A percentile compares a stretch with the other conserved stretches of the same genome.
Evolutionary conservation across 2,113 vertebrate species (phyloP).

Genomic region (Pogonocichla stellata): DNA sequence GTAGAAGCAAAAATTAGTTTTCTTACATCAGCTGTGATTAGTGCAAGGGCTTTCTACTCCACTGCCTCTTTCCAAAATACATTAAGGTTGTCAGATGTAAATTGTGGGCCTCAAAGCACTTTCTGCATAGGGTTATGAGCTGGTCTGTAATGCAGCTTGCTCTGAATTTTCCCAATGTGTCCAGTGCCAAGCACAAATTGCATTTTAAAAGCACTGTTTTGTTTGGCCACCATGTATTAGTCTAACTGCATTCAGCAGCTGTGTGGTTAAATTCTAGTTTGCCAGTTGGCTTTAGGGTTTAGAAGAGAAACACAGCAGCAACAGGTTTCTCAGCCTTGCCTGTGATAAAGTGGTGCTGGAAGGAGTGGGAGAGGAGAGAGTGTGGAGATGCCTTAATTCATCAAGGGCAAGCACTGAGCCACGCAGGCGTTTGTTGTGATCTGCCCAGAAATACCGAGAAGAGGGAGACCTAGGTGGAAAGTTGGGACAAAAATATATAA

Average conservation of each 20-base stretch:
- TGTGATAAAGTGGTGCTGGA: neutral
- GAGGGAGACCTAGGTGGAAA: slow-evolving; percentile 31
- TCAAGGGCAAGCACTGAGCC: neutral
- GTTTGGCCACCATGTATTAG: slow-evolving; percentile 3
- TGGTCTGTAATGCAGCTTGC: neutral
- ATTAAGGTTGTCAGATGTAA: slow-evolving; percentile 43
- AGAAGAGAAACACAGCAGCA: slow-evolving; percentile 49
- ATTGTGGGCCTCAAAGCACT: slow-evolving; percentile 33
- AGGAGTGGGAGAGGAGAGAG: neutral
- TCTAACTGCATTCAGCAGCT: slow-evolving; percentile 37
- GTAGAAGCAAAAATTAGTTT: neutral
- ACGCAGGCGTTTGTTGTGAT: neutral
- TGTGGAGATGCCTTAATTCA: neutral
- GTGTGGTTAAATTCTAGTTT: slow-evolving; percentile 50
- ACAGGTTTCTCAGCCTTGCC: slow-evolving; percentile 10
- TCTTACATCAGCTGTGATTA: slow-evolving; percentile 3
- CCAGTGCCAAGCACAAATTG: slow-evolving; percentile 57
- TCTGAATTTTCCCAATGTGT: neutral
- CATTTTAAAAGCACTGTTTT: slow-evolving; percentile 61
- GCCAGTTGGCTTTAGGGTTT: slow-evolving; percentile 39
- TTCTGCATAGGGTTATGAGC: neutral
- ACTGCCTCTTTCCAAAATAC: slow-evolving; percentile 36
- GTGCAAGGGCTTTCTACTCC: neutral
- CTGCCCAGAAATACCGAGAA: slow-evolving; percentile 18
- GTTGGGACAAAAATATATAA: slow-evolving; percentile 51